Base-by-base conservation (phyloP, 2,113 vertebrate species). In the Periophthalmus modestus region DNA sequence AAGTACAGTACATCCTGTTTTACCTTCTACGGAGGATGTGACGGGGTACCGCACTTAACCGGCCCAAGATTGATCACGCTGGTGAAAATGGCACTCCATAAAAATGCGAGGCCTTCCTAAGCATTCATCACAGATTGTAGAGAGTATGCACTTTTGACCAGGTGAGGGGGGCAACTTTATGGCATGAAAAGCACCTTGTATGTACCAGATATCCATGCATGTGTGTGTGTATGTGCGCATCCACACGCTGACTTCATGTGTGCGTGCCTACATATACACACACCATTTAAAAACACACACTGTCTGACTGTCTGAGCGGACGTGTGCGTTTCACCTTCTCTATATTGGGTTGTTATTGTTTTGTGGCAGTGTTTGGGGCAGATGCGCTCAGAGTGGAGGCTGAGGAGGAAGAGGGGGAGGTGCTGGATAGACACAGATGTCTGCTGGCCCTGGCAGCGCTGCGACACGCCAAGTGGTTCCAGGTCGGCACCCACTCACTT, bases 391-490 rank as follows among this genome's bases (percentile, higher is more conserved):
- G 94, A 95, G 97, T 97, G 93, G 94, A 96, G 94, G 94, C 95
- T 94, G 96, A 97, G 94, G 95, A 95, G 93, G 97, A 95, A 93
- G 96, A 98, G 94, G 94, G 95, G 93, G 97, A 98, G 95, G 95
- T 98, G 95, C 91, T 99, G 97, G 96, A 98, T 96, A 97, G 96
- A 96, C 97, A 98, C 95, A 97, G 96, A 95, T 99, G 98, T 95
- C 96, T 99, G 93, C 95, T 96, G 85, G 98, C 98, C 94, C 96
- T 99, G 97, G 97, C 97, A 94, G 98, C 98, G 94, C 98, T 99
- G 92, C 96, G 98, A 95, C 98, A 99, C 96, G 96, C 98, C 95
- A 99, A 99, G 95, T 99, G 98, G 98, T 99, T 99, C 95, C 97
- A 99, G 98, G 98, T 99, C 96, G 95, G 98, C 96, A 93, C 91